Evolutionary conservation across 2,888 invertebrate genomes (phyloP), one percentile per base, ranked within the genome.

Genomic region (Spatulosminthurus flaviceps): DNA sequence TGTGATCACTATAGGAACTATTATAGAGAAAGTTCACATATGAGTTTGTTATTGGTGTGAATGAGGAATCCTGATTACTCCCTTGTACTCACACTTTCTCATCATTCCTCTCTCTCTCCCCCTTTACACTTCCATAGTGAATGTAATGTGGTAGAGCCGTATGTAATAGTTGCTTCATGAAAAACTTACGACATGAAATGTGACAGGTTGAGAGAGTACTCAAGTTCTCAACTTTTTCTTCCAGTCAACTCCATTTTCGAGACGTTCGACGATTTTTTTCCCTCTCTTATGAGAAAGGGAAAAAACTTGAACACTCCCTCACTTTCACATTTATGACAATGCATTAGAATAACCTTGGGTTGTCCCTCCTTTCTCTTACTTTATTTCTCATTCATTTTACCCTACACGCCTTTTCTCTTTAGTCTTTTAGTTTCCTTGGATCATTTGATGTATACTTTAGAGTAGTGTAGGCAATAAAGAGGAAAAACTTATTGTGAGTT

Each of bases 121-220:
- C n/a, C 43, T 71, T n/a, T 19, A 61, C n/a, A 61, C 19, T 7
- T 13, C 61, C 19, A n/a, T n/a, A n/a, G n/a, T n/a, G n/a, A n/a
- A n/a, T n/a, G n/a, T n/a, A n/a, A n/a, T n/a, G n/a, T n/a, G n/a
- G n/a, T 9, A 26, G 69, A 29, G 28, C 9, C 7, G 69, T 51
- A 4, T 51, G n/a, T 51, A 51, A 51, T 51, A 51, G 51, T 51
- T 26, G 34, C 34, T 64, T 71, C 61, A 77, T 77, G 71, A 77
- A 77, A 77, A 70, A 60, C 71, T 77, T 61, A 77, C 70, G 64
- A 61, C 77, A 64, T 71, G 41, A 34, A 34, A 51, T 74, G 77
- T 71, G 71, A 77, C 77, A 71, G 77, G 70, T 51, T 71, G 77
- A 77, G 77, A 51, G 77, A 67, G 43, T 77, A 51, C 51, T 51